These are phyloP conservation scores for Orestias chungarensis DNA, from an alignment of 2,797 vertebrate genomes.

Conservation along the genomic window DNA sequence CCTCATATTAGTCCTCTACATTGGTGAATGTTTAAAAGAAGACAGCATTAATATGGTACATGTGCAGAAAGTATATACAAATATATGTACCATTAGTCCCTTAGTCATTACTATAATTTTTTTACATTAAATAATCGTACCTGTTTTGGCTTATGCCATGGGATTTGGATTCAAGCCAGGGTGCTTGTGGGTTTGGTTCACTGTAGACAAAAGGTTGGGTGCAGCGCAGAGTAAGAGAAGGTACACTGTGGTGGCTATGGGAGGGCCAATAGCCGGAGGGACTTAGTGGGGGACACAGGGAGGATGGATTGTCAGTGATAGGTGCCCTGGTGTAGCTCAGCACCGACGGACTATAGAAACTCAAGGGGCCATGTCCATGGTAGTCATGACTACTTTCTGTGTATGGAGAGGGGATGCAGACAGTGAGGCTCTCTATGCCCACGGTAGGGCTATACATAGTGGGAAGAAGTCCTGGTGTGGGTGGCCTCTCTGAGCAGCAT, in stretches of 20 bases:
- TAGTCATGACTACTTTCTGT: slow-evolving; percentile 85
- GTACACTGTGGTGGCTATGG: slow-evolving; percentile 75
- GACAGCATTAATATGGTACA: not conserved
- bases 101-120: not conserved
- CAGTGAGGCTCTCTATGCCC: slow-evolving; percentile 80
- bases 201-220: slow-evolving; percentile 84
- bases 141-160: slow-evolving; percentile 75
- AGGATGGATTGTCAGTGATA: slow-evolving; percentile 72
- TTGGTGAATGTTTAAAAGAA: not conserved
- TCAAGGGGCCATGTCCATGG: slow-evolving; percentile 68
- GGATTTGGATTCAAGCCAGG: slow-evolving; percentile 84
- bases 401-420: slow-evolving; percentile 90
- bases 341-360: slow-evolving; percentile 85
- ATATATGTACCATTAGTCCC: not conserved
- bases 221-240: slow-evolving; percentile 84
- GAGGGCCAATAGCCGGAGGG: slow-evolving; percentile 84
- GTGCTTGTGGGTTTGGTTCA: slow-evolving; percentile 79
- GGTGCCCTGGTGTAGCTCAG: slow-evolving; percentile 80
- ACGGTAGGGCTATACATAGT: slow-evolving; percentile 65
- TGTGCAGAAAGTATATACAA: not conserved
- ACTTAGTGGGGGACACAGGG: slow-evolving; percentile 77
- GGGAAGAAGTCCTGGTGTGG: slow-evolving; percentile 72
- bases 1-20: not conserved
- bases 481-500: slow-evolving; percentile 73
- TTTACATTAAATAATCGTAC: slow-evolving; percentile 65